Evolutionary conservation across 2,113 vertebrate genomes (phyloP).

Genomic region (Heptranchias perlo): DNA sequence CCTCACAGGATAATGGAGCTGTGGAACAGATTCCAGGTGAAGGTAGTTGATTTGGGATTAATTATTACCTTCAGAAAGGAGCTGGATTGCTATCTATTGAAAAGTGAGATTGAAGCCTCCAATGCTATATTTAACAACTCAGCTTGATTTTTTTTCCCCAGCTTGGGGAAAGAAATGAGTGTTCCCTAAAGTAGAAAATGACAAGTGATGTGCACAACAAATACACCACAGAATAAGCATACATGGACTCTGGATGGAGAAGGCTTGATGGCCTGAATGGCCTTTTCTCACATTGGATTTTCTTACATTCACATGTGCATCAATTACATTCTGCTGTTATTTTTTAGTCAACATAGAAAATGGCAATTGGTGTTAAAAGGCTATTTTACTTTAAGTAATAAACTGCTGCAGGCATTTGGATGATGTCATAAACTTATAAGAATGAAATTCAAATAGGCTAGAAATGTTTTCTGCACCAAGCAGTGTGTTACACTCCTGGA

Average conservation of each 20-base stretch:
- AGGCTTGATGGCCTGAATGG: no score
- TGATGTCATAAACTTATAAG: not conserved
- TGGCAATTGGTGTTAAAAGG: not conserved
- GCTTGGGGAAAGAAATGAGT: not conserved
- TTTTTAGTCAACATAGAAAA: not conserved
- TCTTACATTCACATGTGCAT: not conserved
- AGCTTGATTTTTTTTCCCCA: not conserved
- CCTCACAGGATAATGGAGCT: not conserved
- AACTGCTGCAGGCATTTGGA: not conserved
- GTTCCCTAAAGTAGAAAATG: not conserved
- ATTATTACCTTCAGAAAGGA: not conserved
- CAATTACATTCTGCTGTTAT: not conserved
- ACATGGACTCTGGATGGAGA: not conserved
- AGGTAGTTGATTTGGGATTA: not conserved
- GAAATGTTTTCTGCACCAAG: not conserved
- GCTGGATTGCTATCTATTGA: not conserved
- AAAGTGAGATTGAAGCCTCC: not conserved
- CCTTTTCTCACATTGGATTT: not conserved
- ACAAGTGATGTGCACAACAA: not conserved
- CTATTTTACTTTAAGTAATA: not conserved
- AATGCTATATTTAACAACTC: not conserved
- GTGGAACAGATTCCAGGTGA: not conserved
- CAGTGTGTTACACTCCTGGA: not conserved
- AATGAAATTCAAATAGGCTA: not conserved
- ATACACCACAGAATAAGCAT: not conserved